A percentile compares a stretch with the other conserved stretches of the same genome.
These are phyloP conservation scores for Lithophane leautieri DNA, from an alignment of 2,888 invertebrate genomes.

Conservation along the genomic window DNA sequence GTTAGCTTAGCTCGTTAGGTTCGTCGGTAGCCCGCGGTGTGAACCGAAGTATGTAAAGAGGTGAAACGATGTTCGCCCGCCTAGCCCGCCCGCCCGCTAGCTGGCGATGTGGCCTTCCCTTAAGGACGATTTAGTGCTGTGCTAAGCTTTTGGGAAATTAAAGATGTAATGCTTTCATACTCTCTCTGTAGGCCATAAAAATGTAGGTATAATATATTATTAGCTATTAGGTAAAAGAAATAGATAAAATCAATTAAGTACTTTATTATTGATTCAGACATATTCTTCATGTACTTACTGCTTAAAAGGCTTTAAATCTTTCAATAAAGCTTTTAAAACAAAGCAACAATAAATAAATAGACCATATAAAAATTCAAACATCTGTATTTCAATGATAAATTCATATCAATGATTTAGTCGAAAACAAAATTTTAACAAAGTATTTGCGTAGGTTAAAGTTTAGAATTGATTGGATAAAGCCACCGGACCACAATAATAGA, in stretches of 20 bases:
- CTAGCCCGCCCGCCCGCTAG: too few species aligned
- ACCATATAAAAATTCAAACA: constrained; percentile 86
- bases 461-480: constrained; percentile 88
- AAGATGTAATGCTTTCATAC: neutral
- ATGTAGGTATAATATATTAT: neutral
- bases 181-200: neutral
- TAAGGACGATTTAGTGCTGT: too few species aligned
- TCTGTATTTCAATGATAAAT: constrained; percentile 88
- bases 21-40: too few species aligned
- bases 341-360: constrained; percentile 70
- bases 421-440: constrained; percentile 88
- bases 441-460: constrained; percentile 80
- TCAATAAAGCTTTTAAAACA: constrained; percentile 63
- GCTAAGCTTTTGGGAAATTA: neutral
- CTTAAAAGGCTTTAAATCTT: constrained; percentile 57
- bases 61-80: too few species aligned
- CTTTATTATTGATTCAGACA: constrained; percentile 62
- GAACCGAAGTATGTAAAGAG: too few species aligned
- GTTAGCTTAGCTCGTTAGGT: too few species aligned
- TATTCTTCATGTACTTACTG: constrained; percentile 60
- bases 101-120: too few species aligned
- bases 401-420: constrained; percentile 89
- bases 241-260: constrained; percentile 56
- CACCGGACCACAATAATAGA: constrained; percentile 71
- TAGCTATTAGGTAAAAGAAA: constrained; percentile 43